Percentiles rank a stretch among this genome's conserved stretches.
phyloP scores from a whole-genome alignment of 2,888 invertebrate species.

The Anarsia innoxiella region DNA sequence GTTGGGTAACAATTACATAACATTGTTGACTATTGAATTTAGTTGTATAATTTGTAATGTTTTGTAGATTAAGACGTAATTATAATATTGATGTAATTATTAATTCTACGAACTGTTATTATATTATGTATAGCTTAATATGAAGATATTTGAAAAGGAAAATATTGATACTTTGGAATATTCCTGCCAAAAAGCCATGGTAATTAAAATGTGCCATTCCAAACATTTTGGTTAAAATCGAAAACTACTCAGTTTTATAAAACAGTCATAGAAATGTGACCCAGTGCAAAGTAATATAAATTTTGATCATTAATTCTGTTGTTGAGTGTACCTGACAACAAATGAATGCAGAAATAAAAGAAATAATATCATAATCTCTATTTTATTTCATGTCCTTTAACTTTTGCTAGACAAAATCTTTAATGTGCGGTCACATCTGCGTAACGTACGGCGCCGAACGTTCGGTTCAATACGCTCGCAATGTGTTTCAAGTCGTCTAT shows the following conservation, averaged over 20 bases:
- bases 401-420: too few species aligned
- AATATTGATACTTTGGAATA: too few species aligned
- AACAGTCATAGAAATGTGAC: neutral
- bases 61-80: constrained; percentile 30
- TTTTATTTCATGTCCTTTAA: constrained; percentile 22
- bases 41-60: constrained; percentile 28
- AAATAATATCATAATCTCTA: constrained; percentile 28
- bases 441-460: too few species aligned
- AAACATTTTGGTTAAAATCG: neutral
- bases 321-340: constrained; percentile 56
- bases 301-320: constrained; percentile 28
- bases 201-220: constrained; percentile 29
- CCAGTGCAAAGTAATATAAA: constrained; percentile 12
- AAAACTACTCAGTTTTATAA: constrained; percentile 5
- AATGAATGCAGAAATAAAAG: constrained; percentile 49
- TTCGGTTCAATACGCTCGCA: too few species aligned
- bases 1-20: too few species aligned
- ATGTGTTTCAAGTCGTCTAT: too few species aligned
- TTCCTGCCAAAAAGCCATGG: constrained; percentile 22
- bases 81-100: constrained; percentile 46
- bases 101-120: constrained; percentile 58
- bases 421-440: too few species aligned
- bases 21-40: constrained; percentile 39
- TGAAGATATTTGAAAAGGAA: too few species aligned
- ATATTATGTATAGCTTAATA: constrained; percentile 19